Conservation (phyloP, 2,888 invertebrate genomes). For the Ophion obscuratus region DNA sequence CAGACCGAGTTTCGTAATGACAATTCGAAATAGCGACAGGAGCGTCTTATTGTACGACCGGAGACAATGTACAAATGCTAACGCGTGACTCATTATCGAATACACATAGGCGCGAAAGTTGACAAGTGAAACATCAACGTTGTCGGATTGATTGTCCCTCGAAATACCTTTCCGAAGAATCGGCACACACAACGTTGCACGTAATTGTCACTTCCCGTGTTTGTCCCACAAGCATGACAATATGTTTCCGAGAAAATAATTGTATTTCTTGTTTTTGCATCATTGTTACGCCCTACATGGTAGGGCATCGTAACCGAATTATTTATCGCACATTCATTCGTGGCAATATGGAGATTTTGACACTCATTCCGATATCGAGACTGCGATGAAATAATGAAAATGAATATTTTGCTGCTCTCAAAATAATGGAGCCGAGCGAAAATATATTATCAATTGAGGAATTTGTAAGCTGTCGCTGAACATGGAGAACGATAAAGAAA, state of each 20-base stretch:
- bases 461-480: too few species aligned
- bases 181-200: background rate
- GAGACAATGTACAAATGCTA: slow-evolving; percentile 9
- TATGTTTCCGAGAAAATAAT: background rate
- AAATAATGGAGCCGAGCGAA: too few species aligned
- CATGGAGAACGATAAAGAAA: too few species aligned
- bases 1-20: slow-evolving; percentile 8
- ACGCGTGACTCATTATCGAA: slow-evolving; percentile 6
- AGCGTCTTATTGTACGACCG: background rate
- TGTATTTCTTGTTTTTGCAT: background rate
- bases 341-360: background rate
- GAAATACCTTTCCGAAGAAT: background rate
- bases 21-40: slow-evolving; percentile 4
- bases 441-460: too few species aligned
- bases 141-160: slow-evolving; percentile 26
- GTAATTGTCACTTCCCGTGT: background rate
- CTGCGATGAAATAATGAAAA: background rate
- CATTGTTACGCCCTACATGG: background rate
- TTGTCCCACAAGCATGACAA: background rate
- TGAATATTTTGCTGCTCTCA: too few species aligned
- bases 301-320: too few species aligned
- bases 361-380: background rate
- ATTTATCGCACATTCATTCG: background rate
- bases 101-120: slow-evolving; percentile 17
- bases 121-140: slow-evolving; percentile 17